Base-by-base conservation (phyloP, 2,888 invertebrate genomes). In the Sisyra terminalis region DNA sequence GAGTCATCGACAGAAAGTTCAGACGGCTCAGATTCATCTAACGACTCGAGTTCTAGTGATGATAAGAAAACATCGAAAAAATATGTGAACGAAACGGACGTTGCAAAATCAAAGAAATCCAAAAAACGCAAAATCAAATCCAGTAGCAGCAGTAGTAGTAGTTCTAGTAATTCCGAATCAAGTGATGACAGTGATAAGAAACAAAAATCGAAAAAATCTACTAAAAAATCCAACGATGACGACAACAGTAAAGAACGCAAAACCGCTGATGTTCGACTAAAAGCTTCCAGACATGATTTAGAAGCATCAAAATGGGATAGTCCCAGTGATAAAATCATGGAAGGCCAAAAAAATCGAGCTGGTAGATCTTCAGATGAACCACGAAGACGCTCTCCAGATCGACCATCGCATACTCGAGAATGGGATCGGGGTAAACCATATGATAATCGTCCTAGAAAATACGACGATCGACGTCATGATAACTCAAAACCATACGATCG, bases 301-400 rank as follows among this genome's bases (percentile, higher is more conserved):
- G 40, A 40, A 14, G 29, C 40, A 29, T 52, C 52, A 3, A 52
- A 50, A 43, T 52, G 52, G 52, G 51, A 52, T 45, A 52, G 52
- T 46, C 52, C 52, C 11, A 45, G 45, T 8, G 50, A 50, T 44
- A 48, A 44, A 40, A 45, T 17, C 6, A 37, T 17, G 18, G 11
- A 37, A 10, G 11, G 16, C 18, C 11, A 11, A 9, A 13, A 24
- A 24, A 24, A 24, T 24, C 24, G 24, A 24, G 24, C 3, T 24
- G n/a, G n/a, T n/a, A n/a, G n/a, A n/a, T n/a, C n/a, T n/a, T n/a
- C n/a, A n/a, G n/a, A n/a, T n/a, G n/a, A n/a, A n/a, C n/a, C n/a
- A n/a, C 24, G 24, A 24, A 24, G 24, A 24, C 24, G 24, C 7
- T 24, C 37, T n/a, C n/a, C 15, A 18, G 18, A 18, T 37, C 16